Base-by-base conservation (phyloP, 2,888 invertebrate genomes). In the Cryptops parisi region DNA sequence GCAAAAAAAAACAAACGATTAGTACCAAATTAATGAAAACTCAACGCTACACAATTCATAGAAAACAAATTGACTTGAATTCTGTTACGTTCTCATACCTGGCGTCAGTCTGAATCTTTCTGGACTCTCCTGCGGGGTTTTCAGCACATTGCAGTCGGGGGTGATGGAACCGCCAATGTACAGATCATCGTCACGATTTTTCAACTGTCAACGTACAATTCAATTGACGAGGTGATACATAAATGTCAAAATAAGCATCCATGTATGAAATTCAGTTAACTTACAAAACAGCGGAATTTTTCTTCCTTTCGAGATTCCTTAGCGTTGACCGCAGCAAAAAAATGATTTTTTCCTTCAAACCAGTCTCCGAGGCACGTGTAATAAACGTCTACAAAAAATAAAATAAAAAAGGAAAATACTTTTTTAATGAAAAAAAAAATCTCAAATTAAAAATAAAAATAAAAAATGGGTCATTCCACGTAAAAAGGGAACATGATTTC, bases 321-420 rank as follows among this genome's bases (percentile, higher is more conserved):
- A 0, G 91, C 90, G 65, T 96, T 94, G 5, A 89, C 89, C n/a
- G 94, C 90, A 52, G 91, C 96, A 70, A 96, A 93, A 69, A 84
- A 96, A 64, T 93, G 91, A 70, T 96, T 93, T 66, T 93, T 93
- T 15, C 84, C 88, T 24, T 90, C 82, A 70, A 91, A 90, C 91
- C 93, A 93, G 73, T 91, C 89, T 1, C 91, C 93, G 56, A 93
- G 72, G 64, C 93, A 93, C 68, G 85, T 88, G 68, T 84, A 93
- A 68, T 91, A 90, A 5, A 90, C 89, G 56, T 84, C 84, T 73
- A 59, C 3, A 45, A 33, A 52, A 38, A 6, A 24, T 22, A 3
- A 15, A 46, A 24, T 24, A 12, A 41, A 39, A 19, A 40, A 44
- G 41, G 12, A 40, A 38, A 43, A 33, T 12, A 15, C 33, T 15